These are phyloP conservation scores for Sapajus apella DNA, from an alignment of 2,113 vertebrate species.

Conservation along the genomic window DNA sequence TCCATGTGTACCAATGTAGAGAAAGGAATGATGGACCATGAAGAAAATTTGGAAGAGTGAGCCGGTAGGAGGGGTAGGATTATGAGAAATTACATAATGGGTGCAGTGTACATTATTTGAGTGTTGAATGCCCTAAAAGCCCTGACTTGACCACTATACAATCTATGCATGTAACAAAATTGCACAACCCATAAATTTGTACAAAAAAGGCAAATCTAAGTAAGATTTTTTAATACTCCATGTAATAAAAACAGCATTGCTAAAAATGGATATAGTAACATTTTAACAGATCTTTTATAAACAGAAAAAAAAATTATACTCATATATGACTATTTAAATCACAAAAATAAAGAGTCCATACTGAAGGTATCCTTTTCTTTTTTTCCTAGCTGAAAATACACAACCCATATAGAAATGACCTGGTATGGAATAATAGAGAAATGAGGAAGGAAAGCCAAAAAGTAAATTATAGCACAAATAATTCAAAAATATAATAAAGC, in stretches of 20 bases:
- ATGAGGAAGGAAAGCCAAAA: background rate
- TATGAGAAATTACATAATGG: background rate
- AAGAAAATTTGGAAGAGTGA: background rate
- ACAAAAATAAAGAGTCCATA: background rate
- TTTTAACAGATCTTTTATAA: background rate
- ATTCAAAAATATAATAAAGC: background rate
- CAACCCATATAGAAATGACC: background rate
- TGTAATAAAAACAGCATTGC: background rate
- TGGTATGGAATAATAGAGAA: background rate
- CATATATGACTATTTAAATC: background rate
- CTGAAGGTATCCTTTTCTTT: background rate
- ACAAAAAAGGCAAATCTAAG: background rate
- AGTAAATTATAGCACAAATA: background rate
- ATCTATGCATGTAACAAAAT: background rate
- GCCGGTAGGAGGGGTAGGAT: background rate
- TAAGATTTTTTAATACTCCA: background rate
- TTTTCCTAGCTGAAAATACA: background rate
- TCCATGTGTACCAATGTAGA: background rate
- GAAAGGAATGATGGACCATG: background rate
- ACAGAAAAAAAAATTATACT: background rate
- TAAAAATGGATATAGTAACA: background rate
- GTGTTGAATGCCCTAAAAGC: background rate
- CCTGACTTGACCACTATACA: background rate
- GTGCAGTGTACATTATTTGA: no score
- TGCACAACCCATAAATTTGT: background rate